Conservation (phyloP, 2,888 invertebrate genomes). For the Caenorhabditis sp. region DNA sequence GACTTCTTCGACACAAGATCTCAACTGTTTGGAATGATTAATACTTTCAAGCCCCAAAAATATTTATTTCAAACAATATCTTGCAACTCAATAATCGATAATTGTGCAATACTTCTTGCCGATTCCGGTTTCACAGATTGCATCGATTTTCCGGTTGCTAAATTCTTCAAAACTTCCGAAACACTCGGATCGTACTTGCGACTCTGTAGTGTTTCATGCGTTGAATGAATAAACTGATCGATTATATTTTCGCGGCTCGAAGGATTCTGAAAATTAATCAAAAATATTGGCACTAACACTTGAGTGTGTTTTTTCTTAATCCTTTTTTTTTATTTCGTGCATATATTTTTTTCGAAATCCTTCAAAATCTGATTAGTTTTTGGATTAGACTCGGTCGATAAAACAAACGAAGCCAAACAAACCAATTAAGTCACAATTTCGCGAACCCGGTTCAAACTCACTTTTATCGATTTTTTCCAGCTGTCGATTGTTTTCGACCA, state of each 20-base stretch:
- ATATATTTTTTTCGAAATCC: background rate
- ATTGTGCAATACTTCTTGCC: constrained; percentile 16
- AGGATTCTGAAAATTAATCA: constrained; percentile 13
- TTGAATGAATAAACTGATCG: constrained; percentile 24
- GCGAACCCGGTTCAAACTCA: background rate
- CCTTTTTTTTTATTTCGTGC: background rate
- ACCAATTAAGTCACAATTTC: too few species aligned
- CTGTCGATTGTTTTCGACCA: constrained; percentile 29
- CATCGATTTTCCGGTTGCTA: constrained; percentile 15
- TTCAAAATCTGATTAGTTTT: background rate
- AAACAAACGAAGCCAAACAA: background rate
- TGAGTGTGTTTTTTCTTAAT: background rate
- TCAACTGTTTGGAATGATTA: too few species aligned
- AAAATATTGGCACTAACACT: background rate
- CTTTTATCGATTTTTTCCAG: constrained; percentile 31
- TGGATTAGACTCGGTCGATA: background rate
- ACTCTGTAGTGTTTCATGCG: constrained; percentile 26
- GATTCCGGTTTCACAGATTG: constrained; percentile 10
- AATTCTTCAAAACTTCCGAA: constrained; percentile 24
- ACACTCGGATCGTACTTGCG: constrained; percentile 28
- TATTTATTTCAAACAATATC: constrained; percentile 25
- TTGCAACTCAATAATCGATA: constrained; percentile 36
- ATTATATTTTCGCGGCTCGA: constrained; percentile 23
- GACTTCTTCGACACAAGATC: too few species aligned
- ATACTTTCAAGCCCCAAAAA: too few species aligned